phyloP scores from a whole-genome alignment of 1,140 invertebrate genomes.

The Rhizoglyphus robini region DNA sequence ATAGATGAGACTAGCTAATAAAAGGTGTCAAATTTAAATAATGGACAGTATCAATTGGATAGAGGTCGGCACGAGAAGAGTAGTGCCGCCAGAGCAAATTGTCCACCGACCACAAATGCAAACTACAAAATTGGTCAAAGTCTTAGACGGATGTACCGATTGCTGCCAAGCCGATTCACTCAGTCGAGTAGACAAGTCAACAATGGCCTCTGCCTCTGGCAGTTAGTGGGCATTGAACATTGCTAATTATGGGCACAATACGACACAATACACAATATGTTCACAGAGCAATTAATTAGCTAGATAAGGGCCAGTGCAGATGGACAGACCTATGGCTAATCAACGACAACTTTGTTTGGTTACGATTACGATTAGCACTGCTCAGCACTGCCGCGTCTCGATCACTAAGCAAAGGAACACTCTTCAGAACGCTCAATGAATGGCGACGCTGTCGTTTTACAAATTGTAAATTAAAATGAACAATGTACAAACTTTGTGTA shows the following conservation, averaged over 20 bases:
- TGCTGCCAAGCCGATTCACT: not conserved
- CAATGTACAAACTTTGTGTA: too few species aligned
- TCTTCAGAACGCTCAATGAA: too few species aligned
- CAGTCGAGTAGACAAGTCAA: not conserved
- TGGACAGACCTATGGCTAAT: not conserved
- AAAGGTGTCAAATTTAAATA: conserved; percentile 10
- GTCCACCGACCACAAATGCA: not conserved
- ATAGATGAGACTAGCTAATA: not conserved
- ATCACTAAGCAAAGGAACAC: too few species aligned
- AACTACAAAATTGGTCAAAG: not conserved
- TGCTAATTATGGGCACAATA: not conserved
- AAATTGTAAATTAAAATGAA: too few species aligned
- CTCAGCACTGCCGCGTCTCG: too few species aligned
- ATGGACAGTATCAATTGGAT: not conserved
- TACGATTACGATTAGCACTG: not conserved
- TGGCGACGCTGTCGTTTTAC: too few species aligned
- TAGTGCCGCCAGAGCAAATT: too few species aligned
- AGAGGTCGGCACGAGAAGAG: too few species aligned
- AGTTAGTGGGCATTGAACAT: not conserved
- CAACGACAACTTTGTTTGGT: not conserved
- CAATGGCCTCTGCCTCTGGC: not conserved
- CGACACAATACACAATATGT: too few species aligned
- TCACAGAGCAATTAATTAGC: not conserved
- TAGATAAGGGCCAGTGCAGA: not conserved
- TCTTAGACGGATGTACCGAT: not conserved